These are phyloP conservation scores for Polyodon spathula DNA, from an alignment of 2,113 vertebrate genomes.

Conservation along the genomic window DNA sequence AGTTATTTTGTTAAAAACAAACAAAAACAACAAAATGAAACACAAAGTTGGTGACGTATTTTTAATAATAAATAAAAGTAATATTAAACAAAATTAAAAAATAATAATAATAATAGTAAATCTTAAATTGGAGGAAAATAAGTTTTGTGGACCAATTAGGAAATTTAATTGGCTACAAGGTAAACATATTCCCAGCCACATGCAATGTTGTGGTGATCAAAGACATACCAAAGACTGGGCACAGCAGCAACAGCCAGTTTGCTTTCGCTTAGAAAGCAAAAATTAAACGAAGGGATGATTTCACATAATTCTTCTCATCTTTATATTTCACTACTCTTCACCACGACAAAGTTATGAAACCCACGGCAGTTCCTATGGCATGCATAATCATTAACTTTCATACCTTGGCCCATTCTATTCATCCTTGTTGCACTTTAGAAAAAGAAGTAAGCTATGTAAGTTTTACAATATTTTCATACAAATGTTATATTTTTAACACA, in stretches of 20 bases:
- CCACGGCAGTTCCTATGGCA: constrained; percentile 90
- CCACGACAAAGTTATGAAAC: constrained; percentile 87
- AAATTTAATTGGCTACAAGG: too few relatives aligned
- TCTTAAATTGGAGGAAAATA: too few relatives aligned
- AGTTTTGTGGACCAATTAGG: too few relatives aligned
- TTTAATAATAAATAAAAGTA: not conserved
- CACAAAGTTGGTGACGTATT: not conserved
- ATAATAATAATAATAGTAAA: too few relatives aligned
- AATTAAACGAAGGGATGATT: constrained; percentile 67
- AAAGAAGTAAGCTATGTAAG: constrained; percentile 91
- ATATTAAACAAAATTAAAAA: not conserved
- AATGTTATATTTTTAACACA: constrained; percentile 18
- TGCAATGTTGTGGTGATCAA: constrained; percentile 62
- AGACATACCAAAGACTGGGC: constrained; percentile 40
- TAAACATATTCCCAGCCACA: constrained; percentile 50
- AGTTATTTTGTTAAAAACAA: not conserved
- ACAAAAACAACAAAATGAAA: not conserved
- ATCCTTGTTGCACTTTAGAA: constrained; percentile 95
- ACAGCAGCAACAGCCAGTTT: too few relatives aligned
- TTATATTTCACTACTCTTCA: constrained; percentile 83
- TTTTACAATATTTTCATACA: constrained; percentile 69
- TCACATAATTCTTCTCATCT: constrained; percentile 46
- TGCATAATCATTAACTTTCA: constrained; percentile 86
- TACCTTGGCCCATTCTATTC: constrained; percentile 92
- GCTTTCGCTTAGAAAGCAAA: constrained; percentile 56